A percentile compares a stretch with the other conserved stretches of the same genome.
These are phyloP conservation scores for Pseudolaguvia tuberculata DNA, from an alignment of 2,113 vertebrate genomes.

Conservation along the genomic window DNA sequence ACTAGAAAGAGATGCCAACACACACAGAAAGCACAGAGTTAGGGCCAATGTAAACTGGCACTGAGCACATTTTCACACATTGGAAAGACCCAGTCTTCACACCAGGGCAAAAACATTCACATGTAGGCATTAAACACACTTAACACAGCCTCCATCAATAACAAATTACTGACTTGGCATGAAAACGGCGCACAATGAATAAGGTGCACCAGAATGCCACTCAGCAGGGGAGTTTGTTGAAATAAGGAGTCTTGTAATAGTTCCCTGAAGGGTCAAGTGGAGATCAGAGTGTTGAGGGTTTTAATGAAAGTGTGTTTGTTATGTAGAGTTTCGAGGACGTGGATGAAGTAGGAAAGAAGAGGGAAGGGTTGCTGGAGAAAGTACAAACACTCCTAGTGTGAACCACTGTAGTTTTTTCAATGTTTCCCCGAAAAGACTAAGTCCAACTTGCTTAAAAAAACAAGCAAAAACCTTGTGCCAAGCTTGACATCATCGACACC, in stretches of 20 bases:
- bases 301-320: conserved; percentile 46
- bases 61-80: conserved; percentile 60
- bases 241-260: conserved; percentile 25
- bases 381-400: conserved; percentile 57
- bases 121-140: conserved; percentile 50
- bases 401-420: conserved; percentile 64
- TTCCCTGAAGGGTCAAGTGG: conserved; percentile 33
- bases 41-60: conserved; percentile 62
- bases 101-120: conserved; percentile 50
- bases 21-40: conserved; percentile 39
- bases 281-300: conserved; percentile 45
- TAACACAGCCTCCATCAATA: conserved; percentile 47
- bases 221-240: conserved; percentile 4
- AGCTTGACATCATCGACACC: conserved; percentile 64
- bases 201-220: conserved; percentile 20
- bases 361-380: conserved; percentile 49
- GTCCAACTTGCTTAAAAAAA: conserved; percentile 60
- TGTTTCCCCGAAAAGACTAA: conserved; percentile 66
- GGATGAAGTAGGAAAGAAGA: conserved; percentile 29
- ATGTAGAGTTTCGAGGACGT: conserved; percentile 23
- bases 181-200: conserved; percentile 32
- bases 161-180: conserved; percentile 39
- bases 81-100: conserved; percentile 52
- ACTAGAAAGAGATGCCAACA: conserved; percentile 50
- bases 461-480: conserved; percentile 58